Evolutionary conservation across 2,113 vertebrate species (phyloP).

Genomic region (Apistogramma diplotaenia): DNA sequence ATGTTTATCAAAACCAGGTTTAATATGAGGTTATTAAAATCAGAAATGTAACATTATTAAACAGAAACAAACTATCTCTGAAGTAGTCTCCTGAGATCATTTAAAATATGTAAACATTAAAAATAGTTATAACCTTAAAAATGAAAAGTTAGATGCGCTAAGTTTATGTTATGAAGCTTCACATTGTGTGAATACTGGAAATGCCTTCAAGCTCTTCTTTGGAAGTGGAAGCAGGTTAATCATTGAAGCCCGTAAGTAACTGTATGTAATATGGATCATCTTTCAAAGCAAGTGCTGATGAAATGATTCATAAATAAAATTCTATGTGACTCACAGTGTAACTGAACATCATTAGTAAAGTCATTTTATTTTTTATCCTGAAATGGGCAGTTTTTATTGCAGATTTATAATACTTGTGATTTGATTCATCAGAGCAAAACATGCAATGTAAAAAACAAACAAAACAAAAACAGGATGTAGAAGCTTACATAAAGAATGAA

Average conservation of each 20-base stretch:
- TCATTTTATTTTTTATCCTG: neutral
- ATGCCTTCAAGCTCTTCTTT: rapidly evolving
- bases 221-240: neutral
- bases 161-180: neutral
- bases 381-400: neutral
- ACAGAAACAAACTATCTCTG: no score
- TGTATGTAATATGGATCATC: rapidly evolving
- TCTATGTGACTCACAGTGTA: neutral
- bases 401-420: neutral
- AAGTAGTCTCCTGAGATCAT: no score
- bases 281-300: neutral
- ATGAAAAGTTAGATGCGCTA: rapidly evolving
- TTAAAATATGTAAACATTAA: no score
- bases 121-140: neutral
- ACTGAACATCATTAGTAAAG: neutral
- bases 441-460: neutral
- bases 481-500: neutral
- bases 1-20: neutral
- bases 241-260: neutral
- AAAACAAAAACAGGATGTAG: no score
- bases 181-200: slow-evolving; percentile 17
- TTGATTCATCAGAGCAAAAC: neutral
- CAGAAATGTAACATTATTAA: neutral
- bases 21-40: rapidly evolving
- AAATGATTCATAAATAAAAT: rapidly evolving